phyloP scores from a whole-genome alignment of 2,797 vertebrate genomes.

The Acipenser ruthenus region DNA sequence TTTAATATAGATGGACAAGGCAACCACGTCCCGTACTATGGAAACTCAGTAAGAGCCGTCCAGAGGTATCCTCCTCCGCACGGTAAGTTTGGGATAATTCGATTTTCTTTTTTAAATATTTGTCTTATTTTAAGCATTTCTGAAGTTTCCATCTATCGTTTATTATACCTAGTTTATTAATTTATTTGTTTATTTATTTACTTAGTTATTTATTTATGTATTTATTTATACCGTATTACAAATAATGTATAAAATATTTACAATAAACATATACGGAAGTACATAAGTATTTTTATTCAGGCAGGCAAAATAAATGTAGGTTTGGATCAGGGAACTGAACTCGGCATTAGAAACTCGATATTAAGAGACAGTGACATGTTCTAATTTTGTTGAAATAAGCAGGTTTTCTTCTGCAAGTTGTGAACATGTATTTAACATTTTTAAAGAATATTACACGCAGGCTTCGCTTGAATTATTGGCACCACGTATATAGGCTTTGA shows the following conservation, averaged over 20 bases:
- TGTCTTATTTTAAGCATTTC: too few species aligned
- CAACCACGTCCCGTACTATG: slow-evolving; percentile 90
- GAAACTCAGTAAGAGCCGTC: slow-evolving; percentile 88
- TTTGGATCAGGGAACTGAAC: neutral
- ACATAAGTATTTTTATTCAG: neutral
- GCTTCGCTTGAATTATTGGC: too few species aligned
- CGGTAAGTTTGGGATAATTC: slow-evolving; percentile 64
- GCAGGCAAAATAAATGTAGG: neutral
- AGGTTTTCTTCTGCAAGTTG: neutral
- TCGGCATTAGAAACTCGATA: neutral
- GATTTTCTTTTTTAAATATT: too few species aligned
- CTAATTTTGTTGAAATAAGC: neutral
- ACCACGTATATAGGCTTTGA: too few species aligned
- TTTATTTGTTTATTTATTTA: too few species aligned
- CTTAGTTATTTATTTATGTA: too few species aligned
- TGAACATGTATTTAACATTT: neutral
- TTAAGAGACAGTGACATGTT: neutral
- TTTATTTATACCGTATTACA: too few species aligned
- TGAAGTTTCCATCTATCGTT: too few species aligned
- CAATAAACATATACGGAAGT: too few species aligned
- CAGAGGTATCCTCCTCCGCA: slow-evolving; percentile 90
- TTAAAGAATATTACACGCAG: neutral
- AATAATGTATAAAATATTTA: too few species aligned
- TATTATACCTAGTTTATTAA: too few species aligned
- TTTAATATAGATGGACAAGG: slow-evolving; percentile 97